Percentiles rank a stretch among this genome's conserved stretches.
Conservation (phyloP, 2,113 vertebrate genomes). For the Hippocampus abdominalis region DNA sequence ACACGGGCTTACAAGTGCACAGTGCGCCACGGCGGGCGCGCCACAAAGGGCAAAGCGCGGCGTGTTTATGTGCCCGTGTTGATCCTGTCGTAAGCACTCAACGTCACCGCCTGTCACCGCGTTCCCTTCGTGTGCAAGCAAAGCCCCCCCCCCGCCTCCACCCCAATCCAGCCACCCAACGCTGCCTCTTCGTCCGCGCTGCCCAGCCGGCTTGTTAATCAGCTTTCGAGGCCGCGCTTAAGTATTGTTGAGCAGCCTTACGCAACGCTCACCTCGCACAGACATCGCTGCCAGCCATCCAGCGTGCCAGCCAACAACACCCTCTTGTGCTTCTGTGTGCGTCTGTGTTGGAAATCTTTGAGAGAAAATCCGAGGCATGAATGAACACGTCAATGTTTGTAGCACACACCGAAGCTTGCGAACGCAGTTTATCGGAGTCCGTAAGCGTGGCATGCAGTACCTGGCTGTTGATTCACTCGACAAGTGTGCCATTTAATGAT, state of each 20-base stretch:
- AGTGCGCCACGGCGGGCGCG: conserved; percentile 45
- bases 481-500: not conserved
- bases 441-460: no score
- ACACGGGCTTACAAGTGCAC: conserved; percentile 14
- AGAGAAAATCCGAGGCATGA: conserved; percentile 35
- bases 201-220: conserved; percentile 64
- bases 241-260: conserved; percentile 66
- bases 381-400: conserved; percentile 33
- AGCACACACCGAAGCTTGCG: not conserved
- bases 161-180: conserved; percentile 10
- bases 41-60: conserved; percentile 51
- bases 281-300: conserved; percentile 34
- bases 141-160: conserved; percentile 25
- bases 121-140: conserved; percentile 33
- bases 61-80: conserved; percentile 47
- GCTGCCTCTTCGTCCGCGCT: conserved; percentile 3
- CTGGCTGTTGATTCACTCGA: not conserved
- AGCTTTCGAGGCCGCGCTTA: conserved; percentile 59
- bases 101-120: conserved; percentile 62
- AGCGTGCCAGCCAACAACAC: conserved; percentile 17
- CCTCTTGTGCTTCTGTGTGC: conserved; percentile 21
- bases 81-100: conserved; percentile 62
- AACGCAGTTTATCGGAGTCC: not conserved
- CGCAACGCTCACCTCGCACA: conserved; percentile 59
- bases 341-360: conserved; percentile 24